These are phyloP conservation scores for Aphelocoma californica DNA, from an alignment of 2,797 vertebrate genomes.

Conservation along the genomic window DNA sequence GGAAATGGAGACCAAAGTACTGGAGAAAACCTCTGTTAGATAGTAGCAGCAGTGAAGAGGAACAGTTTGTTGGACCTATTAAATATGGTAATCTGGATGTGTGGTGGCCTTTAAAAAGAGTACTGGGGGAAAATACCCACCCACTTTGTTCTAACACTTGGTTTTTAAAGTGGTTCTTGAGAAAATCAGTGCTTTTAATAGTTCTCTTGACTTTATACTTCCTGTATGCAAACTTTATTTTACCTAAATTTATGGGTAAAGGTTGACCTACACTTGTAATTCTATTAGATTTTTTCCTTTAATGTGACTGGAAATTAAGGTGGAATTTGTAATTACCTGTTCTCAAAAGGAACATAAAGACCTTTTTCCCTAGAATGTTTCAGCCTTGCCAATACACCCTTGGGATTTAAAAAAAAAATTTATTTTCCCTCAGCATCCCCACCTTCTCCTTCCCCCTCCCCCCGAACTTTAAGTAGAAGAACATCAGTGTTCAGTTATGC, in stretches of 20 bases:
- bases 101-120: neutral
- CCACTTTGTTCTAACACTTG: neutral
- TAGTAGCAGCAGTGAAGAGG: conserved; percentile 80
- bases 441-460: neutral
- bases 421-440: neutral
- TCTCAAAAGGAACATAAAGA: neutral
- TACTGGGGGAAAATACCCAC: neutral
- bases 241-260: neutral
- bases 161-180: neutral
- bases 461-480: neutral
- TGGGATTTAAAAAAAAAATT: neutral
- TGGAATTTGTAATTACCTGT: neutral
- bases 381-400: neutral
- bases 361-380: neutral
- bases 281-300: neutral
- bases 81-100: conserved; percentile 75
- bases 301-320: neutral
- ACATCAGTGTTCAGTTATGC: neutral
- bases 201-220: neutral
- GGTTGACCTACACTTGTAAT: neutral
- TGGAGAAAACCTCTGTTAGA: conserved; percentile 72
- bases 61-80: conserved; percentile 65
- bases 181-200: neutral
- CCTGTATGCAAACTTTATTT: neutral
- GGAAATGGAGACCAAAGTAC: conserved; percentile 88